These are phyloP conservation scores for Megaceryle maxima DNA, from an alignment of 2,113 vertebrate species.

Conservation along the genomic window DNA sequence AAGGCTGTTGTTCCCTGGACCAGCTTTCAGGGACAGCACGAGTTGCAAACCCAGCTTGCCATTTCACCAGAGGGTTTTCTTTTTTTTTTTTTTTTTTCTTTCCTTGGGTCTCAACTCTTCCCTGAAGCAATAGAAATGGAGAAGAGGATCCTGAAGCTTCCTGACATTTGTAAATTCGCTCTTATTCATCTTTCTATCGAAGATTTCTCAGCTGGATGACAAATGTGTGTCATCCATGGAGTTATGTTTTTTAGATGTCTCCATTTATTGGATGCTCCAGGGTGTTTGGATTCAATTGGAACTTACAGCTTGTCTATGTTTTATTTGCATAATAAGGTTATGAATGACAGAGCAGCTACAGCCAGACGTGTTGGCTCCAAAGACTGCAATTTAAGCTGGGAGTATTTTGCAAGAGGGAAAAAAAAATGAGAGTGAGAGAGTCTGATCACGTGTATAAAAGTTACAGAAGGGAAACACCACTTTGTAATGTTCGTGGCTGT, in stretches of 20 bases:
- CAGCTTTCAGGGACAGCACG: background rate
- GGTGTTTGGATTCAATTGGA: slow-evolving; percentile 71
- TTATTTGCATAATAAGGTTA: slow-evolving; percentile 80
- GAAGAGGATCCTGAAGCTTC: slow-evolving; percentile 20
- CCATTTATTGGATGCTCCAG: slow-evolving; percentile 62
- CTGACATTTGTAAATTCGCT: slow-evolving; percentile 50
- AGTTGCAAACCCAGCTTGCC: slow-evolving; percentile 5
- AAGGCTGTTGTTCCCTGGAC: background rate
- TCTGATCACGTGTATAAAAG: background rate
- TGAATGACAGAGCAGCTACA: slow-evolving; percentile 77
- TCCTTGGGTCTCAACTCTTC: background rate
- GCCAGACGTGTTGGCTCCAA: slow-evolving; percentile 80
- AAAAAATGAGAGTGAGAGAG: slow-evolving; percentile 1
- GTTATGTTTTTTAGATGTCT: slow-evolving; percentile 51
- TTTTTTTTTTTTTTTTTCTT: background rate
- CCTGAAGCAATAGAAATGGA: slow-evolving; percentile 35
- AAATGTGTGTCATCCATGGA: slow-evolving; percentile 45
- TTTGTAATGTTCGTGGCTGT: slow-evolving; percentile 22
- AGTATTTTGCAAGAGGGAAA: slow-evolving; percentile 70
- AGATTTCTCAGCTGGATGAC: slow-evolving; percentile 63
- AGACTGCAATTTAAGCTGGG: slow-evolving; percentile 77
- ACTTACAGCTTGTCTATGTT: slow-evolving; percentile 74
- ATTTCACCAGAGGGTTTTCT: background rate
- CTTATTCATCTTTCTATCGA: slow-evolving; percentile 33
- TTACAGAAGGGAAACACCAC: slow-evolving; percentile 35